Evolutionary conservation across 2,888 invertebrate species (phyloP).

Genomic region (Mimumesa dahlbomi): DNA sequence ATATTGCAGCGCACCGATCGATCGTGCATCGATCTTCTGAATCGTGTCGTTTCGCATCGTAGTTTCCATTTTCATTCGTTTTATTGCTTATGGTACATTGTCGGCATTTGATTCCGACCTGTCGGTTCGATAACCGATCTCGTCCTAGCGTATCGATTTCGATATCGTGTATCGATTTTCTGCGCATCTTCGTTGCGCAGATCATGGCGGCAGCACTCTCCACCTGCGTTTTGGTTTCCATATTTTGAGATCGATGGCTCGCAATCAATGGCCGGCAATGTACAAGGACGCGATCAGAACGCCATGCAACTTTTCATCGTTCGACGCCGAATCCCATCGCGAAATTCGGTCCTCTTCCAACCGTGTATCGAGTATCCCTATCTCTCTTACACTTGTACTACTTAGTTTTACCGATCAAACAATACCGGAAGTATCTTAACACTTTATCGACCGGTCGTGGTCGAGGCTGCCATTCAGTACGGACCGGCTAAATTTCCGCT

Average conservation of each 20-base stretch:
- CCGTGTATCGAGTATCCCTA: constrained; percentile 5
- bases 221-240: too few relatives aligned
- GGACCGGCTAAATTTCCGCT: too few relatives aligned
- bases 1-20: constrained; percentile 26
- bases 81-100: constrained; percentile 45
- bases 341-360: not conserved
- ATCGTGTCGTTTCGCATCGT: constrained; percentile 20
- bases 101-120: not conserved
- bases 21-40: constrained; percentile 7
- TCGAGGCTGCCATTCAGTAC: too few relatives aligned
- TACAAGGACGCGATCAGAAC: constrained; percentile 32
- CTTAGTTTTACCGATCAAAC: constrained; percentile 25
- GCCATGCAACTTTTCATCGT: constrained; percentile 25
- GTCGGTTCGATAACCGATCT: too few relatives aligned
- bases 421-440: too few relatives aligned
- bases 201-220: too few relatives aligned
- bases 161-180: too few relatives aligned
- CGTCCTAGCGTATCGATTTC: too few relatives aligned
- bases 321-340: constrained; percentile 7
- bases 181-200: too few relatives aligned
- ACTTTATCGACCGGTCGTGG: too few relatives aligned
- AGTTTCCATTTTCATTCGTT: constrained; percentile 8
- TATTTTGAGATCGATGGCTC: too few relatives aligned
- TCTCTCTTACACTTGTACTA: constrained; percentile 6
- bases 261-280: too few relatives aligned